Base-by-base conservation (phyloP, 2,113 vertebrate species). In the Acanthisitta chloris region DNA sequence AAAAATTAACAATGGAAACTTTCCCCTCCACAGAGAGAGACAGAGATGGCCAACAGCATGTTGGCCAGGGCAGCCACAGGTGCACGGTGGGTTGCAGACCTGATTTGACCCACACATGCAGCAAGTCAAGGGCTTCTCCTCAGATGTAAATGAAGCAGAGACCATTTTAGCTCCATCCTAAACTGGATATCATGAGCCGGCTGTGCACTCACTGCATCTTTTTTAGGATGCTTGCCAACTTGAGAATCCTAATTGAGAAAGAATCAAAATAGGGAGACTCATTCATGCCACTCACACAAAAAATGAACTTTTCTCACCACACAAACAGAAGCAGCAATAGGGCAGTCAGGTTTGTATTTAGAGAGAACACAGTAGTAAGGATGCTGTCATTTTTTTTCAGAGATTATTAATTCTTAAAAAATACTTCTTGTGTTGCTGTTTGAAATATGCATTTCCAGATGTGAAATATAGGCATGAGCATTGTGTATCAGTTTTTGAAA, bases 341-440 rank as follows among this genome's bases (percentile, higher is more conserved):
- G 98, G 98, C 99, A 99, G 98, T 98, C 94, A 98, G 98, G 98
- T 99, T 99, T 99, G 98, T 99, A 99, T 99, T 99, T 99, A 97
- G 98, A 98, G 98, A 99, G 98, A 94, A 97, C 98, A 98, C 97
- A 98, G 98, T 98, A 99, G 98, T 98, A 98, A 98, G 98, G 98
- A 98, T 99, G 98, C 98, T 99, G 99, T 98, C 98, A 98, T 96
- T 98, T 98, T 98, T 98, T 98, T 98, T 95, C 98, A 97, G 97
- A 98, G 97, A 98, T 99, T 98, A 98, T 98, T 98, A 98, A 98
- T 99, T 98, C 98, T 98, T 98, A 98, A 98, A 98, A 97, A 96
- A 98, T 98, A 98, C 97, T 98, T 99, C 98, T 98, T 98, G 98
- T 99, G 98, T 98, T 98, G 98, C 98, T 98, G 97, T 98, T 99